These are phyloP conservation scores for Petrolisthes cinctipes DNA, from an alignment of 2,888 invertebrate genomes.

Conservation along the genomic window DNA sequence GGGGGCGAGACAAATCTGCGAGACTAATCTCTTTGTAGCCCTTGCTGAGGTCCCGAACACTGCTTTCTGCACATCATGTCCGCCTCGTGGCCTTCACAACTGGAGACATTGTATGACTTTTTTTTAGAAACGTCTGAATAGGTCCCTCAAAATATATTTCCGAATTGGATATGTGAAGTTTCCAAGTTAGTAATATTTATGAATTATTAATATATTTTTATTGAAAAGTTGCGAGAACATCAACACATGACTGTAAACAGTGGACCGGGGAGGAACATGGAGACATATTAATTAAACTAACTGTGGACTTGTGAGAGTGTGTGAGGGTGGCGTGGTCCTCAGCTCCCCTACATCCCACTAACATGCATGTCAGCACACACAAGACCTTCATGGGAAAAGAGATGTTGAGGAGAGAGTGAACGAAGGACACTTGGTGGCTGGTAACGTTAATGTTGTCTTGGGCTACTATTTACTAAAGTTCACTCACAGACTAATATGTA, in stretches of 20 bases:
- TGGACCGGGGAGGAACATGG: neutral
- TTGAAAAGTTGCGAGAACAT: too few species aligned
- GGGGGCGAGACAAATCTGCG: conserved; percentile 52
- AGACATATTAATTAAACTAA: neutral
- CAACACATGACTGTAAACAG: too few species aligned
- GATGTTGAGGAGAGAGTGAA: neutral
- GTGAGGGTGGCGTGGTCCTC: neutral
- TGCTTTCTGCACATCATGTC: neutral
- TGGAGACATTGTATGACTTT: neutral
- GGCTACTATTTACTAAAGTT: too few species aligned
- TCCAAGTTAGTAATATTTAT: too few species aligned
- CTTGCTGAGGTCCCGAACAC: neutral
- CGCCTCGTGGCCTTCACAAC: neutral
- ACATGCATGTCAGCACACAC: conserved; percentile 35
- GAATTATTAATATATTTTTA: too few species aligned
- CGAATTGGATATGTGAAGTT: too few species aligned
- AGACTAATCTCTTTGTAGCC: conserved; percentile 54
- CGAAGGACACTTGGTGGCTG: neutral
- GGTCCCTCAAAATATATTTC: too few species aligned
- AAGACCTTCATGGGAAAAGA: conserved; percentile 19
- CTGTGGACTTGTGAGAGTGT: too few species aligned
- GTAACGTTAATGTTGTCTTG: neutral
- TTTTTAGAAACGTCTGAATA: neutral
- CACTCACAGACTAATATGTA: too few species aligned
- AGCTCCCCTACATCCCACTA: neutral